phyloP scores from a whole-genome alignment of 2,797 vertebrate genomes.

The Epinephelus awoara region DNA sequence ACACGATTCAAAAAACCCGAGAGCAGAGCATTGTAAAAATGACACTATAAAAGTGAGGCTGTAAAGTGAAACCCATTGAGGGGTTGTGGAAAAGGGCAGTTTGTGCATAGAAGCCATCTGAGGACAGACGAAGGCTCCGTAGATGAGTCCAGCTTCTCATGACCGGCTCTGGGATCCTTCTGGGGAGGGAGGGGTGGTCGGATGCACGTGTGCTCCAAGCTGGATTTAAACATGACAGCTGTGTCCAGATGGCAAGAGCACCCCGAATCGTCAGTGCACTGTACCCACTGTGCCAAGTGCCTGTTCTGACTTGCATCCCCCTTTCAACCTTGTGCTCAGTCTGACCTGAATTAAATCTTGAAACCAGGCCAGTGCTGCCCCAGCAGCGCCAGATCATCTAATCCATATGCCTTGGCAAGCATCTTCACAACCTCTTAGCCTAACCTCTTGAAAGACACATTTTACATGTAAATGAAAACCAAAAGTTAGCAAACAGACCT shows the following conservation, averaged over 20 bases:
- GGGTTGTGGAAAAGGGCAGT: slow-evolving; percentile 20
- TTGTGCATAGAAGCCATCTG: slow-evolving; percentile 28
- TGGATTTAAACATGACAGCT: slow-evolving; percentile 47
- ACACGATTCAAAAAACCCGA: slow-evolving; percentile 1
- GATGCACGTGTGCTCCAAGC: slow-evolving; percentile 11
- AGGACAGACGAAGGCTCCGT: slow-evolving; percentile 49
- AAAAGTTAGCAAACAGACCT: slow-evolving; percentile 13
- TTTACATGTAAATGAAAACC: slow-evolving; percentile 15
- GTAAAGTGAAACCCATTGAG: slow-evolving; percentile 24
- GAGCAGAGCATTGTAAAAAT: slow-evolving; percentile 6
- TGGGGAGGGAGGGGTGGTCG: not conserved
- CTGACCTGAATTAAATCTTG: slow-evolving; percentile 43
- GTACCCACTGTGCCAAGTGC: slow-evolving; percentile 26
- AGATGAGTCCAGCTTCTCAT: slow-evolving; percentile 36
- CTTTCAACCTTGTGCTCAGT: slow-evolving; percentile 9
- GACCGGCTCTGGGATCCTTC: slow-evolving; percentile 38
- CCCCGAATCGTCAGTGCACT: slow-evolving; percentile 4
- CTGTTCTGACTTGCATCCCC: slow-evolving; percentile 17
- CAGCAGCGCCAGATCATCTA: slow-evolving; percentile 31
- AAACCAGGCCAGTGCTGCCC: slow-evolving; percentile 16
- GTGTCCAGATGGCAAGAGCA: slow-evolving; percentile 58
- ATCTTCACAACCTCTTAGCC: slow-evolving; percentile 25
- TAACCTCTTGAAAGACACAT: slow-evolving; percentile 19
- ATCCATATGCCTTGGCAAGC: slow-evolving; percentile 41
- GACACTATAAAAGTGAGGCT: slow-evolving; percentile 18